Evolutionary conservation across 2,113 vertebrate species (phyloP).

Genomic region (Gallinago paraguaiae): DNA sequence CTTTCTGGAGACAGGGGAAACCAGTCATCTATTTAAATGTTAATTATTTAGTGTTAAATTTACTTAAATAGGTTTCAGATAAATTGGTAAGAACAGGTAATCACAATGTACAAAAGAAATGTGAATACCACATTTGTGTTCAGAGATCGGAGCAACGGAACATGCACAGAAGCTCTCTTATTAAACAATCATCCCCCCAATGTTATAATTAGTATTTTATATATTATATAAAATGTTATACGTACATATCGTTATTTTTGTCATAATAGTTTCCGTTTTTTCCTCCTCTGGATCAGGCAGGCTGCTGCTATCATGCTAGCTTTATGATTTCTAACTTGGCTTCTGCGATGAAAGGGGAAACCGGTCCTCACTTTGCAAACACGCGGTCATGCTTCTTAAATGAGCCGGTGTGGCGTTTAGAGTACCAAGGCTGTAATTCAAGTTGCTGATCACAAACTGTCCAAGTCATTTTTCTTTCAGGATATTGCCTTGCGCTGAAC

Average conservation of each 20-base stretch:
- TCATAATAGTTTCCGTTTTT: not conserved
- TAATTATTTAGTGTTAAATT: not conserved
- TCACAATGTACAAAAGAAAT: too few relatives aligned
- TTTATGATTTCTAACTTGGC: conserved; percentile 45
- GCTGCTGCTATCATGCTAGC: not conserved
- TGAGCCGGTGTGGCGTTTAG: not conserved
- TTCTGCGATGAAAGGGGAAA: conserved; percentile 56
- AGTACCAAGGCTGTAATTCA: conserved; percentile 47
- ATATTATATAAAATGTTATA: not conserved
- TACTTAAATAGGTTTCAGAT: not conserved
- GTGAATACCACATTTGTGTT: not conserved
- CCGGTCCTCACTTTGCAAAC: conserved; percentile 43
- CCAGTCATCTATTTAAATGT: not conserved
- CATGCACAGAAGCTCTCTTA: not conserved
- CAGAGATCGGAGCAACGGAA: not conserved
- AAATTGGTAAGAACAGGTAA: not conserved
- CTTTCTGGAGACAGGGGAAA: not conserved
- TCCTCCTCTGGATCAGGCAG: not conserved
- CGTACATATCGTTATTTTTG: not conserved
- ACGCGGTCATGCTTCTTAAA: conserved; percentile 61
- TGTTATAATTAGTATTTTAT: not conserved
- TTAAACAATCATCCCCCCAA: not conserved
- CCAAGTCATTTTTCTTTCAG: conserved; percentile 68
- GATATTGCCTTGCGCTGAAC: conserved; percentile 56
- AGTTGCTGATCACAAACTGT: conserved; percentile 54